phyloP scores from a whole-genome alignment of 2,797 vertebrate genomes.

The Euphonia xanthogaster region DNA sequence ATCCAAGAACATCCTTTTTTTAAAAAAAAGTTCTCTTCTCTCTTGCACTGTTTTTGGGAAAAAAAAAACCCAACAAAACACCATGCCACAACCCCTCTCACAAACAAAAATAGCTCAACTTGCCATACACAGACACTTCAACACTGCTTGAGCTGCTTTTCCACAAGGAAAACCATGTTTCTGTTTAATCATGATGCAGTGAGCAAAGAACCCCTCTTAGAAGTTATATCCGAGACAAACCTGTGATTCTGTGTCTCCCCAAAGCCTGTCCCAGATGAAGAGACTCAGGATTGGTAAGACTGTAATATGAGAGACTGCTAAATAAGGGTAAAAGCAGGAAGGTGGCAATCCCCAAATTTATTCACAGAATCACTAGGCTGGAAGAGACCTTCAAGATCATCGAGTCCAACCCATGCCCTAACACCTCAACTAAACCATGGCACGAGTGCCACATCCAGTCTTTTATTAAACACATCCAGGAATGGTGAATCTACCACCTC shows the following conservation, averaged over 20 bases:
- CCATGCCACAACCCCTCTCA: fast-evolving
- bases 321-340: background rate
- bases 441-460: background rate
- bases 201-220: background rate
- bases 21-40: background rate
- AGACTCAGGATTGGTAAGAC: background rate
- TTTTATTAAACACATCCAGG: background rate
- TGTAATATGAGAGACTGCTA: background rate
- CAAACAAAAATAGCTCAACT: background rate
- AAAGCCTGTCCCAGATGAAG: background rate
- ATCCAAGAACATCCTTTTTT: background rate
- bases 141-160: background rate
- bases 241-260: background rate
- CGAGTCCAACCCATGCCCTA: background rate
- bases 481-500: background rate
- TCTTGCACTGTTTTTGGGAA: background rate
- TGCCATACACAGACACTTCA: background rate
- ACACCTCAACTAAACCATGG: background rate
- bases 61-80: background rate
- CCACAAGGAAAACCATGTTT: background rate
- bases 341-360: background rate
- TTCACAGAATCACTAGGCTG: background rate
- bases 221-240: background rate
- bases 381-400: background rate
- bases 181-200: background rate